Evolutionary conservation across 2,113 vertebrate species (phyloP).

Genomic region (Hipposideros armiger): DNA sequence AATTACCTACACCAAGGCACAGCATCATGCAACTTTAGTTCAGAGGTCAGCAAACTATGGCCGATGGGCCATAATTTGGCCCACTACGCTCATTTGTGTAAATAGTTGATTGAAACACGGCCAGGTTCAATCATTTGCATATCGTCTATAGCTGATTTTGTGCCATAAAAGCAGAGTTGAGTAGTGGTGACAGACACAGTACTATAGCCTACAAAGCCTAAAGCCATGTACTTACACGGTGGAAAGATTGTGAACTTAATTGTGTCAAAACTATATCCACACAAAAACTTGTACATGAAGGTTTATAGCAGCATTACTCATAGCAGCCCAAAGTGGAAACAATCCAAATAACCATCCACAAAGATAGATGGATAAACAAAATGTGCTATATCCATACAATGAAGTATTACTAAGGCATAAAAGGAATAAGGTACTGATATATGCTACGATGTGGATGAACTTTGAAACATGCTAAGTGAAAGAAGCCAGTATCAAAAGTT

Average conservation of each 20-base stretch:
- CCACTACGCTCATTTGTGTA: neutral
- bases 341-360: neutral
- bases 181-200: neutral
- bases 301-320: neutral
- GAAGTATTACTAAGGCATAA: neutral
- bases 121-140: neutral
- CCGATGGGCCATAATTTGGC: neutral
- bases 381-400: neutral
- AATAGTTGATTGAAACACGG: neutral
- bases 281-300: neutral
- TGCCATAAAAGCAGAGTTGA: neutral
- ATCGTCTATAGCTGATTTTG: neutral
- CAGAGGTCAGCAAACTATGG: neutral
- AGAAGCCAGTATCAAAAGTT: neutral
- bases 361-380: neutral
- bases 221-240: too few relatives aligned
- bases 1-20: neutral
- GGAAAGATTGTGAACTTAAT: too few relatives aligned
- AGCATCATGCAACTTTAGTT: neutral
- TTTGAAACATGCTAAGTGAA: neutral
- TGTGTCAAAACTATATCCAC: too few relatives aligned
- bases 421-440: neutral
- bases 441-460: neutral
- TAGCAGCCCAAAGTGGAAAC: neutral
- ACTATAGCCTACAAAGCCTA: neutral